These are phyloP conservation scores for Bombus confusus DNA, from an alignment of 1,140 invertebrate species.

Conservation along the genomic window DNA sequence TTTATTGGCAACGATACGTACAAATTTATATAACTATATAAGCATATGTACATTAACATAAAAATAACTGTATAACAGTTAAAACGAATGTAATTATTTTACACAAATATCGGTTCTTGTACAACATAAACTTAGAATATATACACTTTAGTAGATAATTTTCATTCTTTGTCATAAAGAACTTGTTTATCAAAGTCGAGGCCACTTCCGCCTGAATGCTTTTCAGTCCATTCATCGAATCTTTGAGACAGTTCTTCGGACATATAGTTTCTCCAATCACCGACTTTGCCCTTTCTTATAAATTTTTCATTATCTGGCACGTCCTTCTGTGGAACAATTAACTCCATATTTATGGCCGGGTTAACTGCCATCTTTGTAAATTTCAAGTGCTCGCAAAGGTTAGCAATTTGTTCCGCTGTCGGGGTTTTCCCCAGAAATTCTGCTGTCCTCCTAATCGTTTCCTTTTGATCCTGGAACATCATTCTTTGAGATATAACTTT, in stretches of 20 bases:
- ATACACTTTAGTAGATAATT: neutral
- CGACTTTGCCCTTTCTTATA: constrained; percentile 91
- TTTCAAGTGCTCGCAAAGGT: constrained; percentile 89
- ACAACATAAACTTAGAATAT: neutral
- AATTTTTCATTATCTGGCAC: constrained; percentile 85
- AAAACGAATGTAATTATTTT: neutral
- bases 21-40: neutral
- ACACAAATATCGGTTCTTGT: too few relatives aligned
- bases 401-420: constrained; percentile 85
- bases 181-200: constrained; percentile 83
- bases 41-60: neutral
- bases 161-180: constrained; percentile 32
- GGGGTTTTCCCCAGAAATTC: constrained; percentile 88
- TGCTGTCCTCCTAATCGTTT: constrained; percentile 86
- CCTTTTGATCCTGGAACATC: constrained; percentile 83
- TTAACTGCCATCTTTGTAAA: constrained; percentile 93
- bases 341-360: constrained; percentile 88
- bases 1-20: neutral
- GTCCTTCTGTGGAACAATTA: constrained; percentile 83
- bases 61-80: neutral
- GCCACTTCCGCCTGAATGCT: constrained; percentile 86
- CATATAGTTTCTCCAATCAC: constrained; percentile 93
- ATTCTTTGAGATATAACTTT: neutral
- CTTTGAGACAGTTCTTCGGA: constrained; percentile 85
- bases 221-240: constrained; percentile 90